These are phyloP conservation scores for Manis javanica DNA, from an alignment of 2,797 vertebrate genomes.

Conservation along the genomic window DNA sequence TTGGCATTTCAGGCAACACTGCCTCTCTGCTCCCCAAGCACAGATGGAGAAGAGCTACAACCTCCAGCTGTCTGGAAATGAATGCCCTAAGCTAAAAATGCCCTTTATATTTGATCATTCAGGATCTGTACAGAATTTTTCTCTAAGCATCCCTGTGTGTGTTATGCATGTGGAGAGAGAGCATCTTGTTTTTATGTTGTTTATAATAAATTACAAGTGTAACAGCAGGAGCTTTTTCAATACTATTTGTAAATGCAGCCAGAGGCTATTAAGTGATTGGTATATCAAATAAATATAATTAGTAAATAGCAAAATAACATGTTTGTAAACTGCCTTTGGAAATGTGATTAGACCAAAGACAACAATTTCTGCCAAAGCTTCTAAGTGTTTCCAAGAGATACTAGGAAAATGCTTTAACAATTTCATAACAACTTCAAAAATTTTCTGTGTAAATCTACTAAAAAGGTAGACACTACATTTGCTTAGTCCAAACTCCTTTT, in stretches of 20 bases:
- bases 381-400: slow-evolving; percentile 79
- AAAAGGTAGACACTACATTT: slow-evolving; percentile 47
- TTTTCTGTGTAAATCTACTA: slow-evolving; percentile 53
- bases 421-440: slow-evolving; percentile 59
- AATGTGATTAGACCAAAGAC: slow-evolving; percentile 81
- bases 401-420: slow-evolving; percentile 66
- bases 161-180: slow-evolving; percentile 62
- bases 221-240: slow-evolving; percentile 78
- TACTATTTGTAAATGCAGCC: slow-evolving; percentile 80
- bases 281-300: slow-evolving; percentile 84
- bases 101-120: slow-evolving; percentile 45
- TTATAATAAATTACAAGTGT: slow-evolving; percentile 80
- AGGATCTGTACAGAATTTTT: slow-evolving; percentile 13
- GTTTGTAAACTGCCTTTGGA: slow-evolving; percentile 81
- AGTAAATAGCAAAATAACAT: slow-evolving; percentile 82
- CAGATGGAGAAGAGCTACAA: background rate
- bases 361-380: slow-evolving; percentile 73
- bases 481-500: slow-evolving; percentile 33
- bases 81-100: background rate
- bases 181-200: slow-evolving; percentile 77
- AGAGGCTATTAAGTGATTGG: slow-evolving; percentile 83
- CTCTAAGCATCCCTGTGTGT: slow-evolving; percentile 39
- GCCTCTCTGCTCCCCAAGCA: background rate
- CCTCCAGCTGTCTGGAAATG: slow-evolving; percentile 32
- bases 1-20: background rate